These are phyloP conservation scores for Magallana angulata DNA, from an alignment of 1,140 invertebrate species.

Conservation along the genomic window DNA sequence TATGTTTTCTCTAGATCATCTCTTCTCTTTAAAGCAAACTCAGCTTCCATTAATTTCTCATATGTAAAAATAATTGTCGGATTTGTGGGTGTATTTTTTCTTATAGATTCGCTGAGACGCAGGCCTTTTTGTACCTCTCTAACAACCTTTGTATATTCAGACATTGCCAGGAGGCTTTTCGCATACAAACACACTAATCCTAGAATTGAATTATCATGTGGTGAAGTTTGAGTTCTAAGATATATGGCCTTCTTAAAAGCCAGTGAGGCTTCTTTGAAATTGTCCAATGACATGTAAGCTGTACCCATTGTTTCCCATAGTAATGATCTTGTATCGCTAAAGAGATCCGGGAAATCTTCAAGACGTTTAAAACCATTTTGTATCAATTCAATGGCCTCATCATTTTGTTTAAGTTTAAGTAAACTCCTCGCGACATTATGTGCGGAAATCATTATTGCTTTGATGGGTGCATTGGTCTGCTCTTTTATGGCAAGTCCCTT, in stretches of 20 bases:
- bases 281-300: conserved; percentile 6
- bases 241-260: conserved; percentile 43
- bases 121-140: background rate
- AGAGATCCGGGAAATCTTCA: conserved; percentile 32
- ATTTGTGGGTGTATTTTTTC: conserved; percentile 43
- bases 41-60: conserved; percentile 45
- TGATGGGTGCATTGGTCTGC: conserved; percentile 49
- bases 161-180: conserved; percentile 18
- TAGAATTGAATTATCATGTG: conserved; percentile 13
- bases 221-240: conserved; percentile 9
- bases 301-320: conserved; percentile 44
- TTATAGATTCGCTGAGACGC: background rate
- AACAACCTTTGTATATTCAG: conserved; percentile 20
- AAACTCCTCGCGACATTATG: conserved; percentile 53
- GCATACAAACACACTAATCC: conserved; percentile 3
- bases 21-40: background rate
- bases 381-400: conserved; percentile 46
- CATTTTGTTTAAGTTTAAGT: conserved; percentile 24
- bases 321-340: conserved; percentile 18
- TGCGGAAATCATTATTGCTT: conserved; percentile 48
- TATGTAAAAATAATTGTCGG: conserved; percentile 40
- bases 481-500: conserved; percentile 52
- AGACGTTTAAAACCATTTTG: conserved; percentile 40
- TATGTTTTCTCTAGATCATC: conserved; percentile 27
- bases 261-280: conserved; percentile 38